Conservation (phyloP, 1,140 invertebrate species). For the Lepidurus apus region DNA sequence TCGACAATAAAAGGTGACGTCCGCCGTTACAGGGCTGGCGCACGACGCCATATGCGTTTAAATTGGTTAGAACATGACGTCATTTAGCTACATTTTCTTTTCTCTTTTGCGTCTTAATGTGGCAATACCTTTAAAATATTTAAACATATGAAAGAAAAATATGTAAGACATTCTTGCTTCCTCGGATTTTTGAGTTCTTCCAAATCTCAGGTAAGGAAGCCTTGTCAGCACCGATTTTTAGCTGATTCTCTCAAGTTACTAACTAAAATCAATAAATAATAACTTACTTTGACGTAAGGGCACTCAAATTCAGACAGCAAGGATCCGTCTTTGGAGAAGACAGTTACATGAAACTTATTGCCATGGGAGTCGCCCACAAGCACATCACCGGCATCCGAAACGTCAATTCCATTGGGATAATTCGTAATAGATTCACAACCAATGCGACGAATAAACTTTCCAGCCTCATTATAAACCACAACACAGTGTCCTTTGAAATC, state of each 20-base stretch:
- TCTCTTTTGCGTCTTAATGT: too few relatives aligned
- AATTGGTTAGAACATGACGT: too few relatives aligned
- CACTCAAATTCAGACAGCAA: conserved; percentile 92
- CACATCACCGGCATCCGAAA: conserved; percentile 91
- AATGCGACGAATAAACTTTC: conserved; percentile 83
- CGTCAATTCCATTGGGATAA: conserved; percentile 96
- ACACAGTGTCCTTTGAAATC: conserved; percentile 98
- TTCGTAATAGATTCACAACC: conserved; percentile 92
- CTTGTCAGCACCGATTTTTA: too few relatives aligned
- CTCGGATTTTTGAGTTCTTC: background rate
- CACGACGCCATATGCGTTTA: too few relatives aligned
- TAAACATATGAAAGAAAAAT: too few relatives aligned
- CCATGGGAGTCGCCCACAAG: conserved; percentile 95
- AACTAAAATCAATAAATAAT: background rate
- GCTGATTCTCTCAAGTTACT: background rate
- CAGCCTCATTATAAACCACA: conserved; percentile 88
- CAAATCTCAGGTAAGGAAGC: too few relatives aligned
- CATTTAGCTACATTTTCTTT: too few relatives aligned
- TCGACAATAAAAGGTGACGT: too few relatives aligned
- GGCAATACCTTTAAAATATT: too few relatives aligned
- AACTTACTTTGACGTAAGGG: conserved; percentile 82
- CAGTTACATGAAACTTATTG: conserved; percentile 93
- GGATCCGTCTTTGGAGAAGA: conserved; percentile 79
- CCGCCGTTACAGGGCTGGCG: too few relatives aligned
- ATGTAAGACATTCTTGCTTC: background rate